phyloP scores from a whole-genome alignment of 2,888 invertebrate species.

The Pseudanteris insignis region DNA sequence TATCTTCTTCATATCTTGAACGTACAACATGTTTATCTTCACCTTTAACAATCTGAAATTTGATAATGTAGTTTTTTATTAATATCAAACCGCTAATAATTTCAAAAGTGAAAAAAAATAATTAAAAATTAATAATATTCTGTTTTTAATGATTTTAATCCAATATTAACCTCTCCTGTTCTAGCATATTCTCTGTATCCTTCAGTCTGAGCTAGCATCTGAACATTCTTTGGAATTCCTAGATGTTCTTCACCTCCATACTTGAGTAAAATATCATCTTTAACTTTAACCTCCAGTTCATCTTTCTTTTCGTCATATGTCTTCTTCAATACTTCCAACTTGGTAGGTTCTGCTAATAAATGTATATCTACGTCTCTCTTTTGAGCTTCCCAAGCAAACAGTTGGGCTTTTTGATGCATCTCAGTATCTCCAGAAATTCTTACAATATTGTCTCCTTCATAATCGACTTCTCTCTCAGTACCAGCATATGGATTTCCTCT shows the following conservation, averaged over 20 bases:
- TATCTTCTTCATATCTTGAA: constrained; percentile 94
- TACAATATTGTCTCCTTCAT: constrained; percentile 96
- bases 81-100: no score
- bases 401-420: constrained; percentile 87
- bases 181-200: constrained; percentile 83
- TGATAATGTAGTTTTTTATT: no score
- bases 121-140: no score
- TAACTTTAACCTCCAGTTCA: constrained; percentile 86
- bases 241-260: constrained; percentile 89
- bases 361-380: constrained; percentile 94
- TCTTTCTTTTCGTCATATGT: constrained; percentile 92
- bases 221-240: constrained; percentile 2
- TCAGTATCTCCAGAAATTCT: constrained; percentile 94
- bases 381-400: constrained; percentile 98
- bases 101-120: no score
- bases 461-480: constrained; percentile 76
- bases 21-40: constrained; percentile 87
- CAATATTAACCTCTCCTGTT: constrained; percentile 14
- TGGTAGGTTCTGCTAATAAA: constrained; percentile 96
- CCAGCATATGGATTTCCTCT: constrained; percentile 90
- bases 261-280: constrained; percentile 85
- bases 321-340: constrained; percentile 88
- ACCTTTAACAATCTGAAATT: constrained; percentile 72
- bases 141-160: neutral
- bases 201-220: constrained; percentile 87